These are phyloP conservation scores for Clarias macrocephalus DNA, from an alignment of 2,113 vertebrate species.

Conservation along the genomic window DNA sequence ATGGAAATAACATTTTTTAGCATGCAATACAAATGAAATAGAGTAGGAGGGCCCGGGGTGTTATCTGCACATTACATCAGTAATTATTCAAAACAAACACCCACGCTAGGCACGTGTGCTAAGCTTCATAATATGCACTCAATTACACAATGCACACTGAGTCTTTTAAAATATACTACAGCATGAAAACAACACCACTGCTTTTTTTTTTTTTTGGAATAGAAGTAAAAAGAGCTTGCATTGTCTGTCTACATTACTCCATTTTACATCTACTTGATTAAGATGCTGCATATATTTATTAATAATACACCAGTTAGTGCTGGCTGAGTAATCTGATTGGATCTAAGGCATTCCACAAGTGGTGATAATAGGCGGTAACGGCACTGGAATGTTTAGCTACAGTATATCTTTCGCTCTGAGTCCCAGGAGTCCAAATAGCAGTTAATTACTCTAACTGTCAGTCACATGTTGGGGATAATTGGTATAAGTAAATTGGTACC, in stretches of 20 bases:
- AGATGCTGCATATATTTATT: too few relatives aligned
- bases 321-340: too few relatives aligned
- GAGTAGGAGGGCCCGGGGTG: background rate
- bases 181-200: background rate
- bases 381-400: too few relatives aligned
- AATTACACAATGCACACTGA: background rate
- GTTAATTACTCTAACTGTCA: too few relatives aligned
- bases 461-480: too few relatives aligned
- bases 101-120: background rate
- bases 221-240: too few relatives aligned
- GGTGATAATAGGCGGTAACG: too few relatives aligned
- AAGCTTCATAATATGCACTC: background rate
- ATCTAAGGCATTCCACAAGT: too few relatives aligned
- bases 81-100: constrained; percentile 23
- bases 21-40: background rate
- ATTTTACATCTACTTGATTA: background rate
- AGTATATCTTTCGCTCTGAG: too few relatives aligned
- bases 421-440: too few relatives aligned
- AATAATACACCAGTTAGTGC: background rate
- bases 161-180: background rate
- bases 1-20: background rate
- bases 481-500: too few relatives aligned
- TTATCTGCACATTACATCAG: background rate
- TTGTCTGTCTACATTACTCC: background rate
- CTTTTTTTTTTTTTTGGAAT: background rate